Conservation (phyloP, 2,113 vertebrate species). For the Leucopsar rothschildi region DNA sequence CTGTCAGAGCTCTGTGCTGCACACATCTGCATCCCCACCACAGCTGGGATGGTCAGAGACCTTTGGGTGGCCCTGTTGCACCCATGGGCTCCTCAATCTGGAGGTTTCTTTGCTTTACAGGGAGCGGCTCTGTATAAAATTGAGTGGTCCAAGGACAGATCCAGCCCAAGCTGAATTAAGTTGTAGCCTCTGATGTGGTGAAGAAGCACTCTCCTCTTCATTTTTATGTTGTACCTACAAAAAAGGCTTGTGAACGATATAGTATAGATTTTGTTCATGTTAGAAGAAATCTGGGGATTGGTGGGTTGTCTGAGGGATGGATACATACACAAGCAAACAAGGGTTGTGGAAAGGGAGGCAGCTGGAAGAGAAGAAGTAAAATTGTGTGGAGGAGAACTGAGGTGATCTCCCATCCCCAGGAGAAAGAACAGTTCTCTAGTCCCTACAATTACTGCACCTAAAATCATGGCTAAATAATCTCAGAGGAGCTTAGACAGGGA, state of each 20-base stretch:
- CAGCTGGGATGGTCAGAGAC: not conserved
- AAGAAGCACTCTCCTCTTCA: not conserved
- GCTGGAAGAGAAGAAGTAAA: not conserved
- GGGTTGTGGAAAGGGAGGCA: not conserved
- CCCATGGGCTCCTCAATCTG: not conserved
- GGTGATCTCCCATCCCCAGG: not conserved
- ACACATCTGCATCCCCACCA: not conserved
- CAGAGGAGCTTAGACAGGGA: not conserved
- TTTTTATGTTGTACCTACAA: not conserved
- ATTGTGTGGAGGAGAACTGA: not conserved
- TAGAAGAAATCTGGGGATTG: not conserved
- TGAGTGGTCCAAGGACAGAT: not conserved
- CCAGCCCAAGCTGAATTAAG: not conserved
- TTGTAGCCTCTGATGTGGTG: not conserved
- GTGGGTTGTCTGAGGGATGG: not conserved
- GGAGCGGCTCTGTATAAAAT: rapidly evolving
- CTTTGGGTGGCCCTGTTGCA: rapidly evolving
- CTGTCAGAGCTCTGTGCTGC: not conserved
- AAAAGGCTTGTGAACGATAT: not conserved
- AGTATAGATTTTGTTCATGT: not conserved
- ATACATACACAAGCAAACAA: not conserved
- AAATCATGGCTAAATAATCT: not conserved
- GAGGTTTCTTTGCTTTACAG: rapidly evolving
- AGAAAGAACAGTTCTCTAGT: not conserved
- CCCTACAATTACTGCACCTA: not conserved